Evolutionary conservation across 2,797 vertebrate genomes (phyloP), one percentile per base, ranked within the genome.

Genomic region (Intellagama lesueurii): DNA sequence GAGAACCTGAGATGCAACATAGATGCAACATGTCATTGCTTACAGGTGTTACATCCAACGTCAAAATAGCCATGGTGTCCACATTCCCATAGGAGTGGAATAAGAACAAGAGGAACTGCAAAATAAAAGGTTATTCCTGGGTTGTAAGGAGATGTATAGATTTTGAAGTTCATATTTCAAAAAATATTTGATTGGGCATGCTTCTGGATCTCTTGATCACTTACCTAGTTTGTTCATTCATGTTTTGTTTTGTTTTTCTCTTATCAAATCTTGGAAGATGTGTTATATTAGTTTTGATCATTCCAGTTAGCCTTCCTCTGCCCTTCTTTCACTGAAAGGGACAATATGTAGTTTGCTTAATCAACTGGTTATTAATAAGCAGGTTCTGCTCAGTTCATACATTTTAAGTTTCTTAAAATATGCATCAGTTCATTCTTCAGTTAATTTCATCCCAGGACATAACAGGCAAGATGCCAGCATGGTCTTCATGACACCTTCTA

Each of bases 361-460:
- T 14, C 28, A 49, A 47, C 77, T 79, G 47, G 73, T 14, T 83
- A 66, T 14, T 14, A 69, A 78, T 32, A 17, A 86, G 66, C 35
- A 66, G 28, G 22, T 56, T 49, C 60, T 30, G 35, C 49, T 69
- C 0, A 22, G 91, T 0, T 77, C 32, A 84, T 22, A 19, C 72
- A 49, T 30, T 22, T 52, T 32, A n/a, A 44, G 72, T 17, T 92
- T 28, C 83, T 80, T 89, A 40, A 93, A 47, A 76, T 60, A 1
- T 0, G 0, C 84, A 4, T 60, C 86, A 0, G 11, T 86, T 52
- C 66, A 81, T 77, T 90, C 82, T 88, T 93, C 22, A 96, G 94
- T 49, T 16, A 84, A 68, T 60, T 87, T 92, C 80, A 47, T 89
- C 80, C 88, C 6, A 91, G 94, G 93, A 22, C 26, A 0, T 1